A percentile compares a stretch with the other conserved stretches of the same genome.
These are phyloP conservation scores for Acanthosepion lycidas DNA, from an alignment of 2,888 invertebrate genomes.

Conservation along the genomic window DNA sequence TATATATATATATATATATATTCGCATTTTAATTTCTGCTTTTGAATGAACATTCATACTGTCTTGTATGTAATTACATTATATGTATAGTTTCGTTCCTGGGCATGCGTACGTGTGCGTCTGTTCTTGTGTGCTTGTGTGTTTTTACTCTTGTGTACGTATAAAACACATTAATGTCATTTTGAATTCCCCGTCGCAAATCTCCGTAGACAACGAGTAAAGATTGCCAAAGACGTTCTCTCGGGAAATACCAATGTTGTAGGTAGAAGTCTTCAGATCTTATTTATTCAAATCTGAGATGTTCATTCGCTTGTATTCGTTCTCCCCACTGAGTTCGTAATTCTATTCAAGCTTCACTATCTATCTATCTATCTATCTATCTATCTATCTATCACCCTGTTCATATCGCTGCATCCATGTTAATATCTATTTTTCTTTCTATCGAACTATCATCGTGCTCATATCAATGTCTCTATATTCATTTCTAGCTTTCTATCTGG, in stretches of 20 bases:
- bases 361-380: background rate
- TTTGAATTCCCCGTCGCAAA: slow-evolving; percentile 11
- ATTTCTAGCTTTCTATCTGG: background rate
- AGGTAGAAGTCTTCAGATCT: background rate
- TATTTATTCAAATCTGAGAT: background rate
- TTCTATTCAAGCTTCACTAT: background rate
- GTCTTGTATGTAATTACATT: no score
- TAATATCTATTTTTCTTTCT: background rate
- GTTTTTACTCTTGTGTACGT: background rate
- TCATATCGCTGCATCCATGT: background rate
- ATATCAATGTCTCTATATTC: background rate
- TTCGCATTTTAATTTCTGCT: no score
- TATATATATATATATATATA: no score
- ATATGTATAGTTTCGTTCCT: no score
- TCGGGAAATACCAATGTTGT: background rate
- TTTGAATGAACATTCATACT: no score
- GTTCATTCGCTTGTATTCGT: background rate
- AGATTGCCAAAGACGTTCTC: slow-evolving; percentile 9
- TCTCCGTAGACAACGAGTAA: background rate
- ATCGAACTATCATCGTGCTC: background rate
- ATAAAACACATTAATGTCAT: slow-evolving; percentile 33
- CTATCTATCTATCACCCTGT: background rate
- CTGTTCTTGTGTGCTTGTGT: no score
- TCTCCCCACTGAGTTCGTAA: background rate
- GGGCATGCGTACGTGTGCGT: background rate